phyloP scores from a whole-genome alignment of 2,888 invertebrate species.

The Anticlea derivata region DNA sequence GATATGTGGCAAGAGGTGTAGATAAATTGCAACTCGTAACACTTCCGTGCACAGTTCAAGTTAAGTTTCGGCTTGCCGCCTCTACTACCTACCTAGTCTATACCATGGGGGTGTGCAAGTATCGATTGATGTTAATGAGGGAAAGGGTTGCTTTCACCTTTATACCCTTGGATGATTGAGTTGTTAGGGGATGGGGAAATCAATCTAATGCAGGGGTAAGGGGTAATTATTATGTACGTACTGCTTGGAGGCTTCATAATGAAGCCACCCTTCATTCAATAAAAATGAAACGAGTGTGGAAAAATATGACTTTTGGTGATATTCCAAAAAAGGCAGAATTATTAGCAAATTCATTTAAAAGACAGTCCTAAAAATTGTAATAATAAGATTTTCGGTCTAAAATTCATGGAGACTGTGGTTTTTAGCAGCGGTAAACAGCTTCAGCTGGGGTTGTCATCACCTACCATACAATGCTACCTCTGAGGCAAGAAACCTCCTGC shows the following conservation, averaged over 20 bases:
- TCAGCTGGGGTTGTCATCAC: too few relatives aligned
- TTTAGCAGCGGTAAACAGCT: too few relatives aligned
- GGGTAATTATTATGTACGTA: constrained; percentile 31
- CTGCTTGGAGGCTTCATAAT: constrained; percentile 22
- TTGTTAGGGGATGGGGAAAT: constrained; percentile 53
- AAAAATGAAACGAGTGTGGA: neutral
- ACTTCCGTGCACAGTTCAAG: too few relatives aligned
- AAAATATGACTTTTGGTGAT: neutral
- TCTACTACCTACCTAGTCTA: neutral
- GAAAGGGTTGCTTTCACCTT: constrained; percentile 68
- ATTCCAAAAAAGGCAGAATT: too few relatives aligned
- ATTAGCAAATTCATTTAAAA: too few relatives aligned
- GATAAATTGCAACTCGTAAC: too few relatives aligned
- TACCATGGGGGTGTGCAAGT: constrained; percentile 38
- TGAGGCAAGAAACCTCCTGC: too few relatives aligned
- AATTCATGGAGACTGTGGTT: too few relatives aligned
- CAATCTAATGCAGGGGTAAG: constrained; percentile 48
- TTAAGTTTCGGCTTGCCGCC: neutral
- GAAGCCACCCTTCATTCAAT: constrained; percentile 10
- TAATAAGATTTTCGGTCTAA: too few relatives aligned
- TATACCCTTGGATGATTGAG: constrained; percentile 57
- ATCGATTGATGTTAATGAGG: constrained; percentile 58
- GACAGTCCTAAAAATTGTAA: too few relatives aligned
- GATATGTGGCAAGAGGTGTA: too few relatives aligned
- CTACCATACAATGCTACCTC: too few relatives aligned